These are phyloP conservation scores for Taenioides sp. DNA, from an alignment of 2,797 vertebrate genomes.

Conservation along the genomic window DNA sequence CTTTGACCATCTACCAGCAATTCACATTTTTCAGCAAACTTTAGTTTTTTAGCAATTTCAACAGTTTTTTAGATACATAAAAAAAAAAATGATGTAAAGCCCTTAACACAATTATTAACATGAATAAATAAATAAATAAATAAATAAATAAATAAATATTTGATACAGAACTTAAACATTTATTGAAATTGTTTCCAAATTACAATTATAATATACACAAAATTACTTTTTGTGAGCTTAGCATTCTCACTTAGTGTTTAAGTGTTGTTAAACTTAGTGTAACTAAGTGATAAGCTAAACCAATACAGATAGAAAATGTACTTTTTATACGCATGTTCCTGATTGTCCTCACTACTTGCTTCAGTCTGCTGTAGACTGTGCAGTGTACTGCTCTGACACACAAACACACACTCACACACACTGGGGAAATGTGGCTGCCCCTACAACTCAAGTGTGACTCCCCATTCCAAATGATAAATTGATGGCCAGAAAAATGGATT, in stretches of 20 bases:
- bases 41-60: neutral
- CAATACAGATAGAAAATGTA: neutral
- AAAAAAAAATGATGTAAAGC: neutral
- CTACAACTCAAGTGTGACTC: conserved; percentile 79
- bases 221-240: neutral
- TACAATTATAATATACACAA: too few relatives aligned
- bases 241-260: neutral
- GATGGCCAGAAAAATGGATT: conserved; percentile 83
- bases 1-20: conserved; percentile 16
- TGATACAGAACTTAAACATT: neutral
- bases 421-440: conserved; percentile 67
- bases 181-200: neutral
- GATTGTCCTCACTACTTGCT: neutral
- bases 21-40: neutral
- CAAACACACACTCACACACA: conserved; percentile 18
- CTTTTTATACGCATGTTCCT: neutral
- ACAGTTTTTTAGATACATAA: neutral
- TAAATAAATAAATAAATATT: too few relatives aligned
- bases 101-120: too few relatives aligned
- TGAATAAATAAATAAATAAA: too few relatives aligned
- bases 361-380: neutral
- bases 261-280: too few relatives aligned
- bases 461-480: conserved; percentile 81
- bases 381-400: conserved; percentile 5
- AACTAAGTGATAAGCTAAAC: neutral